These are phyloP conservation scores for Heliconius cydno DNA, from an alignment of 2,888 invertebrate species.

Conservation along the genomic window DNA sequence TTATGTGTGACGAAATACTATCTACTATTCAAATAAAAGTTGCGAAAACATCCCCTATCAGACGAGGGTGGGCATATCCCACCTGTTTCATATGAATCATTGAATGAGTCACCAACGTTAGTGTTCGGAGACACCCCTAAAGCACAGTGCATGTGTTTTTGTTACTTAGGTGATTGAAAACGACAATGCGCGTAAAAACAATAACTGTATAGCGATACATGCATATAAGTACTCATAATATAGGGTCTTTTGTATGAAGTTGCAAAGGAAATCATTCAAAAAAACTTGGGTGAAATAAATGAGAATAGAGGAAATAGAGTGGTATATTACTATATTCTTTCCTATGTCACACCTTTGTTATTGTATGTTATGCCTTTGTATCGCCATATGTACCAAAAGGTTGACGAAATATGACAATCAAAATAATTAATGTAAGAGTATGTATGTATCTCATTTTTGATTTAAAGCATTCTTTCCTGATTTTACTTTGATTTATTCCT, in stretches of 20 bases:
- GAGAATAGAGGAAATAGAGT: background rate
- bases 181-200: background rate
- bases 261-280: background rate
- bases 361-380: too few species aligned
- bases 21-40: background rate
- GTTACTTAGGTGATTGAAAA: constrained; percentile 20
- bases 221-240: background rate
- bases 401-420: too few species aligned
- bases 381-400: too few species aligned
- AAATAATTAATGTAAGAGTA: too few species aligned
- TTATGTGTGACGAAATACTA: background rate
- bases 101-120: constrained; percentile 18
- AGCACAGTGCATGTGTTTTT: constrained; percentile 3
- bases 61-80: background rate
- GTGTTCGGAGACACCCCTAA: constrained; percentile 17
- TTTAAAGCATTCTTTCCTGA: too few species aligned
- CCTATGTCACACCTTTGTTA: too few species aligned
- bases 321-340: background rate
- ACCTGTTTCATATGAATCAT: constrained; percentile 15
- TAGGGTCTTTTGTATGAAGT: background rate
- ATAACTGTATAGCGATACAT: background rate
- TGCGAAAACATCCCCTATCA: background rate
- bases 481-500: too few species aligned
- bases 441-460: too few species aligned
- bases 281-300: background rate